Conservation (phyloP, 1,140 invertebrate species). For the Coelopa frigida region DNA sequence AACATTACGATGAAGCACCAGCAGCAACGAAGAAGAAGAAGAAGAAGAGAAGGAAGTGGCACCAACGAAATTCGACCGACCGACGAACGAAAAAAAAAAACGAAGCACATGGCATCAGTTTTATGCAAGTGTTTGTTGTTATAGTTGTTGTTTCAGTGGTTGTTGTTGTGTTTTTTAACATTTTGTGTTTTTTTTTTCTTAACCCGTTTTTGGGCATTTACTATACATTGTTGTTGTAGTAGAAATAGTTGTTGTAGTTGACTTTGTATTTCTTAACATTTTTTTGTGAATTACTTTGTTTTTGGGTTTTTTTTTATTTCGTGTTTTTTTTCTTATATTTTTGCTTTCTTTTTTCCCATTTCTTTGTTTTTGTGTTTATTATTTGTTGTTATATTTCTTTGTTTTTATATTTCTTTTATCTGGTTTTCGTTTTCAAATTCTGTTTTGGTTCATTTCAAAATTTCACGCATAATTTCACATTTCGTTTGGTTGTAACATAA, state of each 20-base stretch:
- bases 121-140: too few relatives aligned
- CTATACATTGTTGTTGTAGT: too few relatives aligned
- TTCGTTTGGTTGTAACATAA: slow-evolving; percentile 11
- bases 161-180: slow-evolving; percentile 8
- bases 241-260: background rate
- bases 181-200: slow-evolving; percentile 4
- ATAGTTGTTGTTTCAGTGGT: background rate
- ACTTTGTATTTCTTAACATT: too few relatives aligned
- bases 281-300: too few relatives aligned
- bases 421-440: background rate
- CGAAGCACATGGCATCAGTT: too few relatives aligned
- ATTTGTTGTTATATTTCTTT: slow-evolving; percentile 15
- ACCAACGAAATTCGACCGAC: background rate
- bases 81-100: too few relatives aligned
- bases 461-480: slow-evolving; percentile 42
- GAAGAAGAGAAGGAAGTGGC: background rate
- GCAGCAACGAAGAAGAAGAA: background rate
- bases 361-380: background rate
- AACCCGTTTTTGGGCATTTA: background rate
- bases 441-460: slow-evolving; percentile 14
- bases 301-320: slow-evolving; percentile 1
- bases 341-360: slow-evolving; percentile 5
- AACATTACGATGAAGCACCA: too few relatives aligned
- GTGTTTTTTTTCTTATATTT: background rate
- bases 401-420: background rate